These are phyloP conservation scores for Plagodis pulveraria DNA, from an alignment of 2,888 invertebrate species.

Conservation along the genomic window DNA sequence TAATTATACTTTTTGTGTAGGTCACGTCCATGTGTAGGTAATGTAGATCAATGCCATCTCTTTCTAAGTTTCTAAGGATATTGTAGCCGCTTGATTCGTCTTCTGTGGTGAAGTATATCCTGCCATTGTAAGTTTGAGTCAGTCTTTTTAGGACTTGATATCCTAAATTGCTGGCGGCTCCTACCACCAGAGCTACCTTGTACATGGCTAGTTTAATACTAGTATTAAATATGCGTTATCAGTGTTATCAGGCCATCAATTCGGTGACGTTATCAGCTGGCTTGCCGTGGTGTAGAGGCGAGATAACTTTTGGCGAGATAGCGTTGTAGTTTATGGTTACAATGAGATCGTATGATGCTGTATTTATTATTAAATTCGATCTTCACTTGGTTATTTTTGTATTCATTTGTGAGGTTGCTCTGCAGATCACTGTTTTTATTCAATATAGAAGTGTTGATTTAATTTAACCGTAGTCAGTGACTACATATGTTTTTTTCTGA, in stretches of 20 bases:
- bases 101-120: constrained; percentile 77
- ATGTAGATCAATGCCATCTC: constrained; percentile 53
- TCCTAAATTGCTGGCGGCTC: constrained; percentile 74
- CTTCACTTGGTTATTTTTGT: neutral
- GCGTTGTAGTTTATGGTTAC: constrained; percentile 37
- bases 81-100: constrained; percentile 68
- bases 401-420: no score
- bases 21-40: constrained; percentile 75
- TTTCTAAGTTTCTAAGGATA: constrained; percentile 63
- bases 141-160: constrained; percentile 73
- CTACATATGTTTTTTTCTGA: no score
- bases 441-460: no score
- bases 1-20: constrained; percentile 72
- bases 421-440: no score
- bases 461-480: no score
- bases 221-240: constrained; percentile 58
- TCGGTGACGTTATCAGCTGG: constrained; percentile 61
- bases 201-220: constrained; percentile 68
- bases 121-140: constrained; percentile 61
- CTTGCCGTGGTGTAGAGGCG: constrained; percentile 45
- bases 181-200: constrained; percentile 74
- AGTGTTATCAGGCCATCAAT: constrained; percentile 71
- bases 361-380: constrained; percentile 12
- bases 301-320: constrained; percentile 63
- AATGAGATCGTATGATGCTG: constrained; percentile 60